Conservation (phyloP, 2,888 invertebrate species). For the Notodonta ziczac region DNA sequence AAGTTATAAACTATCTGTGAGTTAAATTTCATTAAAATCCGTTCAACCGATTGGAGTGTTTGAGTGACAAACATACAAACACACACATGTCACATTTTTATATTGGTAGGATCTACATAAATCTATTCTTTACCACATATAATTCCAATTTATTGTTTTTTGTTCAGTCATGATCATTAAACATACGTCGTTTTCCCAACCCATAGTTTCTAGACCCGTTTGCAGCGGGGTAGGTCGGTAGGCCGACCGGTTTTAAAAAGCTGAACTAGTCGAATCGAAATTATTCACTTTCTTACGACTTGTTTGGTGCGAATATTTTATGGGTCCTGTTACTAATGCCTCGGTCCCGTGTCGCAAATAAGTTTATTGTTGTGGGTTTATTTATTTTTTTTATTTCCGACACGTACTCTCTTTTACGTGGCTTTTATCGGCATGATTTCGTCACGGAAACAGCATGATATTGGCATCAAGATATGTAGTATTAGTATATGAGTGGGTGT, state of each 20-base stretch:
- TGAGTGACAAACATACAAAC: too few species aligned
- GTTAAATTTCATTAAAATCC: too few species aligned
- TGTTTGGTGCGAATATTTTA: constrained; percentile 37
- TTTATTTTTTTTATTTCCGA: constrained; percentile 10
- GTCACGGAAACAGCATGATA: constrained; percentile 26
- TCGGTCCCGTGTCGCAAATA: constrained; percentile 28
- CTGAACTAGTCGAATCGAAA: constrained; percentile 24
- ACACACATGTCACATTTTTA: too few species aligned
- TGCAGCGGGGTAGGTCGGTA: constrained; percentile 31
- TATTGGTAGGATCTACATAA: too few species aligned
- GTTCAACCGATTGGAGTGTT: too few species aligned
- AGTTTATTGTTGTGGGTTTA: constrained; percentile 36
- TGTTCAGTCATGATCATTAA: constrained; percentile 9
- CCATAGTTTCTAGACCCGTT: constrained; percentile 53
- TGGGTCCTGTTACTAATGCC: constrained; percentile 31
- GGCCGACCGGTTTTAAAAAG: constrained; percentile 51
- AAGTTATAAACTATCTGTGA: too few species aligned
- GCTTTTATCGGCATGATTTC: constrained; percentile 28
- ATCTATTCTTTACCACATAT: too few species aligned
- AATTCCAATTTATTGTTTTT: too few species aligned
- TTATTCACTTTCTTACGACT: constrained; percentile 35
- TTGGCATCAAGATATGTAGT: too few species aligned
- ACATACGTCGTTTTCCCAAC: constrained; percentile 32
- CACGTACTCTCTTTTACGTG: constrained; percentile 21
- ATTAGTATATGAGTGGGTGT: too few species aligned